Evolutionary conservation across 92 coral and sea anemone genomes (phyloP).

Genomic region (Montipora capitata): DNA sequence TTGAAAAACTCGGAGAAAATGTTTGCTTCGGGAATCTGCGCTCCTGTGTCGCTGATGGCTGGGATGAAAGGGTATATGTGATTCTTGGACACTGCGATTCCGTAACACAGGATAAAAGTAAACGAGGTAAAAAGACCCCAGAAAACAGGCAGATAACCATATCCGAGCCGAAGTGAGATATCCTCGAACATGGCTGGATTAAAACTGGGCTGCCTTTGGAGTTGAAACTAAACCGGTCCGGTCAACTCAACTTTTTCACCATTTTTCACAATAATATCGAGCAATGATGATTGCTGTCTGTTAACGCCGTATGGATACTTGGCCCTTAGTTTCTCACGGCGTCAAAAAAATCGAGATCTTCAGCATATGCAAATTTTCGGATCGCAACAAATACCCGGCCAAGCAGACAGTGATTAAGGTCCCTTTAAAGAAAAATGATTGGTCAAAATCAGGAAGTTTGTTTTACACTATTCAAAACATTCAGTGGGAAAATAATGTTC

Average conservation of each 20-base stretch:
- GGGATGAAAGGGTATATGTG: conserved; percentile 98
- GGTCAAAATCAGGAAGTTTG: conserved; percentile 8
- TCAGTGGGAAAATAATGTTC: conserved; percentile 3
- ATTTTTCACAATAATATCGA: background rate
- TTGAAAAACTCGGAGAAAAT: conserved; percentile 96
- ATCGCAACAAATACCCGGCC: conserved; percentile 24
- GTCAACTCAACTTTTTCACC: background rate
- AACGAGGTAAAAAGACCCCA: conserved; percentile 95
- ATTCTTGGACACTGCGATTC: conserved; percentile 87
- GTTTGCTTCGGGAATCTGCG: conserved; percentile 94
- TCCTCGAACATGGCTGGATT: conserved; percentile 69
- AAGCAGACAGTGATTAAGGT: background rate
- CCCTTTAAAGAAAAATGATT: conserved; percentile 10
- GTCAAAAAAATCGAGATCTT: background rate
- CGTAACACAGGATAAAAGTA: conserved; percentile 90
- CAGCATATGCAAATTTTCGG: conserved; percentile 32
- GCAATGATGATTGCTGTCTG: background rate
- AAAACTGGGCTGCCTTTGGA: background rate
- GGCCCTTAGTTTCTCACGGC: background rate
- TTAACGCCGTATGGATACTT: background rate
- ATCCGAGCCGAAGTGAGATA: conserved; percentile 78
- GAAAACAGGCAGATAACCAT: conserved; percentile 92
- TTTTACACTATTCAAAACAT: conserved; percentile 20
- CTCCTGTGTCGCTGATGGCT: conserved; percentile 99
- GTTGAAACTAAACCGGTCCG: too few species aligned